Evolutionary conservation across 2,888 invertebrate species (phyloP).

Genomic region (Drosophila multiciliata): DNA sequence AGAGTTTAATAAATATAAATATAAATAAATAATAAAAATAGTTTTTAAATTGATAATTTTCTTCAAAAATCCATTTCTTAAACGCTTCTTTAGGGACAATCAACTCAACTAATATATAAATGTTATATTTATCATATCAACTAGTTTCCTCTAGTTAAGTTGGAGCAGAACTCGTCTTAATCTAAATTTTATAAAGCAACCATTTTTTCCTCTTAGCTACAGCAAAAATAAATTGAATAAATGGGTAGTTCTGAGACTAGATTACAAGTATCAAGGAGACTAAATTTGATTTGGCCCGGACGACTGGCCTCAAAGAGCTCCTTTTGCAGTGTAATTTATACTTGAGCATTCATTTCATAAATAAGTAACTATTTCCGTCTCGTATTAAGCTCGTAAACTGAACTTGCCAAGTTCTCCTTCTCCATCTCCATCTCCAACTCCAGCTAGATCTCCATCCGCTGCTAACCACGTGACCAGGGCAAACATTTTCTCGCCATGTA

Average conservation of each 20-base stretch:
- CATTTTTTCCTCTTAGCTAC: background rate
- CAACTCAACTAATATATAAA: background rate
- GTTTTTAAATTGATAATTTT: background rate
- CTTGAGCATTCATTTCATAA: slow-evolving; percentile 32
- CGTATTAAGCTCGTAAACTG: slow-evolving; percentile 29
- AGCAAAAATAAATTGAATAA: background rate
- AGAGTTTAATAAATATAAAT: background rate
- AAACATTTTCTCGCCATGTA: slow-evolving; percentile 50
- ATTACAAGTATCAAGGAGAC: background rate
- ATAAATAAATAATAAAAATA: too few species aligned
- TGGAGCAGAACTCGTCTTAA: background rate
- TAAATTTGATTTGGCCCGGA: background rate
- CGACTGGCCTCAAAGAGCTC: background rate
- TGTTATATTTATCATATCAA: background rate
- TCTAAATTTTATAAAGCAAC: background rate
- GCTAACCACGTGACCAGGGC: slow-evolving; percentile 59
- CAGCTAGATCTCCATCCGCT: background rate
- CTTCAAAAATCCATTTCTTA: rapidly evolving
- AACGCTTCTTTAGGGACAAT: background rate
- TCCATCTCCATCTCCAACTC: slow-evolving; percentile 1
- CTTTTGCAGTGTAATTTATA: slow-evolving; percentile 4
- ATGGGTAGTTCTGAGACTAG: background rate
- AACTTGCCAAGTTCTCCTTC: background rate
- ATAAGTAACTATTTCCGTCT: slow-evolving; percentile 42
- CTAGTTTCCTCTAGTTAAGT: background rate